phyloP scores from a whole-genome alignment of 2,888 invertebrate genomes.

The Elegia similella region DNA sequence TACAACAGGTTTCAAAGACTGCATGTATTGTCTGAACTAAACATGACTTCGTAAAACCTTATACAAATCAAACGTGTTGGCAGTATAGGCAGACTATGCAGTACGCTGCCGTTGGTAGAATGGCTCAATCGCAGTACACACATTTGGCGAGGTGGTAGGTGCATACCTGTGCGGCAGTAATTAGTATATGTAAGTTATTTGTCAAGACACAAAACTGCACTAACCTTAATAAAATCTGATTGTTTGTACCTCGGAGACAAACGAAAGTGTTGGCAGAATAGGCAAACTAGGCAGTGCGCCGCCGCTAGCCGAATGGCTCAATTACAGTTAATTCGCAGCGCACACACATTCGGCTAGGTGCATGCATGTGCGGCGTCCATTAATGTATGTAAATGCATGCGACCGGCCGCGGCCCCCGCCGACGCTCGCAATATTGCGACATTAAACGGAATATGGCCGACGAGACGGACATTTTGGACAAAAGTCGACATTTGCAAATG shows the following conservation, averaged over 20 bases:
- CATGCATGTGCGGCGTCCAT: conserved; percentile 74
- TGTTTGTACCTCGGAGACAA: conserved; percentile 10
- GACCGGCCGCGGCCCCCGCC: conserved; percentile 70
- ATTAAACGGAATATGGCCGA: conserved; percentile 77
- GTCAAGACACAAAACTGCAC: too few relatives aligned
- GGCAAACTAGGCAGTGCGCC: conserved; percentile 61
- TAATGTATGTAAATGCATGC: conserved; percentile 81
- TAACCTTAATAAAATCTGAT: neutral
- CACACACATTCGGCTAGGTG: conserved; percentile 74
- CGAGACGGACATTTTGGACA: conserved; percentile 74
- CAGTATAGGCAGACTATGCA: conserved; percentile 55
- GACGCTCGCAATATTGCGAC: conserved; percentile 78
- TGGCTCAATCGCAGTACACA: too few relatives aligned
- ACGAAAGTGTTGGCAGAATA: conserved; percentile 42
- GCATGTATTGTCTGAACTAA: too few relatives aligned
- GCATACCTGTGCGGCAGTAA: too few relatives aligned
- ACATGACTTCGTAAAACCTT: too few relatives aligned
- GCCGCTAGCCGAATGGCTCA: conserved; percentile 77
- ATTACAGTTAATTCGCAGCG: conserved; percentile 80
- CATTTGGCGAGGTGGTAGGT: too few relatives aligned
- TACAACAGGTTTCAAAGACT: too few relatives aligned
- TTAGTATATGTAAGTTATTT: too few relatives aligned
- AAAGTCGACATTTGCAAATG: conserved; percentile 73
- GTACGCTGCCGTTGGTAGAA: conserved; percentile 23
- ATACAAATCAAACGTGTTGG: conserved; percentile 40